A percentile compares a stretch with the other conserved stretches of the same genome.
phyloP scores from a whole-genome alignment of 2,797 vertebrate species.

The Dicrostonyx torquatus region DNA sequence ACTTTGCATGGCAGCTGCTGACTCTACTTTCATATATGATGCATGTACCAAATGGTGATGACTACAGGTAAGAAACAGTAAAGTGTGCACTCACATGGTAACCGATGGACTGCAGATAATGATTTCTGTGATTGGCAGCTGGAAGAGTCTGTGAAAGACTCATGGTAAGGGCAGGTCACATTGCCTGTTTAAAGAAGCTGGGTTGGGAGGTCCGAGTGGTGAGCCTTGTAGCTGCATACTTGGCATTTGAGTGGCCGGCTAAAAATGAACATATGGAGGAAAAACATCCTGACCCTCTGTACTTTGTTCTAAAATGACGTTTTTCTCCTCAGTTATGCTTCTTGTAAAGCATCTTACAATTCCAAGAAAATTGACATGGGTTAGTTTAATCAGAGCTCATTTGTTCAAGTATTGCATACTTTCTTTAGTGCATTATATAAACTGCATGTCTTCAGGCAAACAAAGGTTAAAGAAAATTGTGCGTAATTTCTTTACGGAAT shows the following conservation, averaged over 20 bases:
- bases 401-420: background rate
- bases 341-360: background rate
- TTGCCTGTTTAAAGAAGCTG: background rate
- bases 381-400: background rate
- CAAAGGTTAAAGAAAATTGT: background rate
- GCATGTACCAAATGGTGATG: background rate
- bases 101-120: background rate
- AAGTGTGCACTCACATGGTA: background rate
- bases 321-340: background rate
- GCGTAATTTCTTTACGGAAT: background rate
- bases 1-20: slow-evolving; percentile 7
- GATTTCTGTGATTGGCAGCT: background rate
- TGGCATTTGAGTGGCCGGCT: background rate
- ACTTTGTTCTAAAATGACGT: background rate
- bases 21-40: background rate
- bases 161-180: background rate
- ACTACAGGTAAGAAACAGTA: background rate
- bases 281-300: background rate
- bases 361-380: background rate
- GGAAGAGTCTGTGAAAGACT: background rate
- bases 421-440: background rate
- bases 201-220: background rate
- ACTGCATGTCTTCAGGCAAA: background rate
- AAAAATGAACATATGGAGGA: background rate
- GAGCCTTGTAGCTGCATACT: background rate